phyloP scores from a whole-genome alignment of 2,113 vertebrate species.

The Enhydra lutris region DNA sequence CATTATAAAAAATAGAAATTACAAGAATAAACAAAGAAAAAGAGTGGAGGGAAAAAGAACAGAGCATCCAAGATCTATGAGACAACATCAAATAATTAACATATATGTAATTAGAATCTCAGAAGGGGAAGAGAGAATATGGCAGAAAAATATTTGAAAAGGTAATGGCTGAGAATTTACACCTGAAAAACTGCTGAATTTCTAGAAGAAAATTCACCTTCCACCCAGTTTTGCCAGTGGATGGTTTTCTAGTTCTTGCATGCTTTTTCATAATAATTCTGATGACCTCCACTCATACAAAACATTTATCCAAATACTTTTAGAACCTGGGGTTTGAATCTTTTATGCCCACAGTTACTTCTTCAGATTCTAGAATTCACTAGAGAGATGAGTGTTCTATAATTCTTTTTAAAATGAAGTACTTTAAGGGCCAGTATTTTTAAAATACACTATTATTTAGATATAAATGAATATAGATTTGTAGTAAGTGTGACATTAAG shows the following conservation, averaged over 20 bases:
- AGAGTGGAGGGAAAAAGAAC: background rate
- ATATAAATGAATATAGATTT: background rate
- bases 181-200: background rate
- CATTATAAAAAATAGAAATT: background rate
- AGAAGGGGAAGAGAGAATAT: background rate
- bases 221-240: background rate
- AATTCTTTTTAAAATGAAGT: background rate
- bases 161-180: background rate
- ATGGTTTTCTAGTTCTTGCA: background rate
- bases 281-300: background rate
- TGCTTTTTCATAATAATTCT: background rate
- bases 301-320: background rate
- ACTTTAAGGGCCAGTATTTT: background rate
- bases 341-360: background rate
- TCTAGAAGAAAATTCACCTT: background rate
- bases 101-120: background rate
- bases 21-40: background rate
- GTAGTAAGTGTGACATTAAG: background rate
- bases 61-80: background rate
- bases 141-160: background rate
- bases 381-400: background rate
- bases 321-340: background rate
- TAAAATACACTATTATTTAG: background rate
- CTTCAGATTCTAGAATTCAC: background rate
- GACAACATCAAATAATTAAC: background rate